Base-by-base conservation (phyloP, 1,140 invertebrate species). In the Tachypleus tridentatus region DNA sequence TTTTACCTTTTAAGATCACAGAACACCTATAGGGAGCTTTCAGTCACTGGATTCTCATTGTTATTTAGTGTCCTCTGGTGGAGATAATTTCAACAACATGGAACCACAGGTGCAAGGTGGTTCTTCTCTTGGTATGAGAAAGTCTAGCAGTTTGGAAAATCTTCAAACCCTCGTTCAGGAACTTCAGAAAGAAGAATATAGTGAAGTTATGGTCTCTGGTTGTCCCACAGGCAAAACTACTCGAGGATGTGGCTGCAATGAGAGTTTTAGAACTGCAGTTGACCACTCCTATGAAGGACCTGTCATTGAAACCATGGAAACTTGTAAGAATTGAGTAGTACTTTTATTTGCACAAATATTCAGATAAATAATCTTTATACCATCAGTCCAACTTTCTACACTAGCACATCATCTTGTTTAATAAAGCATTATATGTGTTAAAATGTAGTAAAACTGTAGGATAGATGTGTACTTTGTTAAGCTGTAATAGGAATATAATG, bases 141-240 rank as follows among this genome's bases (percentile, higher is more conserved):
- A 91, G 72, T 93, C 89, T 0, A 90, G 89, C 11, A 92, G 89
- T 75, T 77, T 93, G 69, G 91, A 94, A 77, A 91, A 88, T 11
- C 76, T 93, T 56, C 89, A 91, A 77, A 91, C 88, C 3, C 88
- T 89, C 80, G 87, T 90, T 63, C 87, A 89, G 78, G 87, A 89
- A 76, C 81, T 86, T 5, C 64, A 73, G 61, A 70, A 69, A 56
- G 67, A 72, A 49, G 69, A 72, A 48, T 70, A 72, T 57, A 64
- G 62, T 82, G 75, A 77, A 79, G 65, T 80, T 81, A 73, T 81
- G 82, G 69, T 74, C 76, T 4, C 78, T 54, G 62, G 65, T 56
- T 77, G 81, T 11, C 53, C 59, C 69, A 77, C 83, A 71, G 76
- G 86, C 71, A 80, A 82, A 60, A 83, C 85, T 4, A 80, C 85